These are phyloP conservation scores for Diachrysia chrysitis DNA, from an alignment of 2,888 invertebrate species.

Conservation along the genomic window DNA sequence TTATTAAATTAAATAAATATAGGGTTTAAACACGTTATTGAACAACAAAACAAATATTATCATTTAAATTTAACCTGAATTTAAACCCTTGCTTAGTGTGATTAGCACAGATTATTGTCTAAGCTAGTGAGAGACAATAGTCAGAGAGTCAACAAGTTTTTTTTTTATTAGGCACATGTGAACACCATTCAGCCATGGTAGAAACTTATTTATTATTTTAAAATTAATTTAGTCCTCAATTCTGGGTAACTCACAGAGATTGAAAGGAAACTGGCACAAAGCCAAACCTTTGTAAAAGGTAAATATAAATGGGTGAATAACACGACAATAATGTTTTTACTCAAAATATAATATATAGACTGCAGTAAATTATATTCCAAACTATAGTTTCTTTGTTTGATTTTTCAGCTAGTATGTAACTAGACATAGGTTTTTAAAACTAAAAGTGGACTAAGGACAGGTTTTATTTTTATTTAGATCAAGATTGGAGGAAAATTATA, in stretches of 20 bases:
- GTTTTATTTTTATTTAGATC: too few species aligned
- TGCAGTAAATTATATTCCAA: too few species aligned
- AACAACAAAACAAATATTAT: too few species aligned
- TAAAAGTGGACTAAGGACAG: too few species aligned
- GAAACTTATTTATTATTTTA: slow-evolving; percentile 9
- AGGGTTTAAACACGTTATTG: too few species aligned
- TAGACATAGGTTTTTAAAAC: too few species aligned
- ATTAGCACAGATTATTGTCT: background rate
- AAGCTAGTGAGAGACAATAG: background rate
- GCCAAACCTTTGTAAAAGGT: slow-evolving; percentile 56
- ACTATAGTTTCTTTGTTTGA: background rate
- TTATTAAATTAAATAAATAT: background rate
- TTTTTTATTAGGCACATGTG: background rate
- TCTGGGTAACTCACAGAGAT: slow-evolving; percentile 32
- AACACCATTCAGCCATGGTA: background rate
- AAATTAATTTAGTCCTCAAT: slow-evolving; percentile 20
- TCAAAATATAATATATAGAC: slow-evolving; percentile 22
- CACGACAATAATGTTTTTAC: slow-evolving; percentile 35
- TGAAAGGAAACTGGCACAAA: slow-evolving; percentile 31
- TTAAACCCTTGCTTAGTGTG: too few species aligned
- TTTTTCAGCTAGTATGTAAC: background rate
- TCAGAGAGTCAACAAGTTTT: background rate
- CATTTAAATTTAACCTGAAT: background rate
- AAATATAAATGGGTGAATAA: slow-evolving; percentile 47
- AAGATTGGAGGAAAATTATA: too few species aligned